Evolutionary conservation across 2,797 vertebrate species (phyloP).

Genomic region (Anguilla anguilla): DNA sequence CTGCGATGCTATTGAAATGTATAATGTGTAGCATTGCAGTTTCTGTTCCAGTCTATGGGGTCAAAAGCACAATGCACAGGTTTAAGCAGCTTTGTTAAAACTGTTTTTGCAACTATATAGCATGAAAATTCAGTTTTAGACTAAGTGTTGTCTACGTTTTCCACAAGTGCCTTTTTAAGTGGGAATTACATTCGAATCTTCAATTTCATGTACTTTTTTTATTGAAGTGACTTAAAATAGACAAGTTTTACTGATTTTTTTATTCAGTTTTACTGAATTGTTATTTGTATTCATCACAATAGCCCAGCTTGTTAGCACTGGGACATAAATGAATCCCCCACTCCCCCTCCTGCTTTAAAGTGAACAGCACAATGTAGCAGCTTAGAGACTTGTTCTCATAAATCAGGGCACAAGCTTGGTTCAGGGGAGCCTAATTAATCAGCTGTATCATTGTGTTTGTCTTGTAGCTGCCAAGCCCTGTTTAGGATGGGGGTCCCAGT

Average conservation of each 20-base stretch:
- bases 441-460: conserved; percentile 81
- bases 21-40: background rate
- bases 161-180: background rate
- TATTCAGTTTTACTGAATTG: background rate
- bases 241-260: background rate
- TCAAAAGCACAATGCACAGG: background rate
- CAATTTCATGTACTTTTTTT: too few relatives aligned
- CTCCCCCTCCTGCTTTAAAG: background rate
- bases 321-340: background rate
- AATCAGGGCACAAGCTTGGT: conserved; percentile 76
- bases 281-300: background rate
- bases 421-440: conserved; percentile 80
- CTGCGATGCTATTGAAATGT: background rate
- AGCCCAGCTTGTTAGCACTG: background rate
- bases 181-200: too few relatives aligned
- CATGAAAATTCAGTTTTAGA: background rate
- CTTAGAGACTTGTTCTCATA: conserved; percentile 77
- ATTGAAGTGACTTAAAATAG: background rate
- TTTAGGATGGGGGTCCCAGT: conserved; percentile 75
- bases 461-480: conserved; percentile 79
- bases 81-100: background rate
- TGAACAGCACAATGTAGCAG: conserved; percentile 66
- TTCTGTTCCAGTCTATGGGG: background rate
- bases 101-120: background rate
- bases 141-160: background rate